Percentiles rank a stretch among this genome's conserved stretches.
Conservation (phyloP, 2,113 vertebrate species). For the Cervus canadensis region DNA sequence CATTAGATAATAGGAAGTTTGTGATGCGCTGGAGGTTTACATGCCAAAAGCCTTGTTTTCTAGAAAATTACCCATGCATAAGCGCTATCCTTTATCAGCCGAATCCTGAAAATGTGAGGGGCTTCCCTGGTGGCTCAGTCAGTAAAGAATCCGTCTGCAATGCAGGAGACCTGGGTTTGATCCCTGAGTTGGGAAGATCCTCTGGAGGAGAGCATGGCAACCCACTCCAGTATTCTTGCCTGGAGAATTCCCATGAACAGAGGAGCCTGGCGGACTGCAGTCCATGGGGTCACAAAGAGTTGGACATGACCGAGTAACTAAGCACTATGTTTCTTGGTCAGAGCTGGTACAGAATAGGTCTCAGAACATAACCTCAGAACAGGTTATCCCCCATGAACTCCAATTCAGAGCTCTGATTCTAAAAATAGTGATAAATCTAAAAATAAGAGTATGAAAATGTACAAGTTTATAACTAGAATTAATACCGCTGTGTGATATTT, state of each 20-base stretch:
- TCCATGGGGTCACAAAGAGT: not conserved
- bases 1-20: constrained; percentile 68
- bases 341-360: not conserved
- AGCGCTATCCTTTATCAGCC: not conserved
- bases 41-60: constrained; percentile 61
- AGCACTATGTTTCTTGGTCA: not conserved
- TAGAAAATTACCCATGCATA: constrained; percentile 30
- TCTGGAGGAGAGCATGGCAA: not conserved
- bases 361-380: not conserved
- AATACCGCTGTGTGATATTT: not conserved
- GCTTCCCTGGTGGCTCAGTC: not conserved
- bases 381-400: not conserved
- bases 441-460: not conserved
- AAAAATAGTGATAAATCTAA: not conserved
- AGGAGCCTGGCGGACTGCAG: not conserved
- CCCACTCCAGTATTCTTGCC: not conserved
- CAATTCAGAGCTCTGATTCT: not conserved
- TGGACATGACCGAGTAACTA: not conserved
- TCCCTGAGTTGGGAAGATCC: not conserved
- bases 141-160: not conserved
- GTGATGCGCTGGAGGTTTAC: constrained; percentile 52
- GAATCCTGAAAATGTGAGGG: not conserved
- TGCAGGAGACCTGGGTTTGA: not conserved
- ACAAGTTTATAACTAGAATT: not conserved
- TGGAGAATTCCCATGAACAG: not conserved